Evolutionary conservation across 2,888 invertebrate genomes (phyloP), one percentile per base, ranked within the genome.

Genomic region (Chalcosyrphus nemorum): DNA sequence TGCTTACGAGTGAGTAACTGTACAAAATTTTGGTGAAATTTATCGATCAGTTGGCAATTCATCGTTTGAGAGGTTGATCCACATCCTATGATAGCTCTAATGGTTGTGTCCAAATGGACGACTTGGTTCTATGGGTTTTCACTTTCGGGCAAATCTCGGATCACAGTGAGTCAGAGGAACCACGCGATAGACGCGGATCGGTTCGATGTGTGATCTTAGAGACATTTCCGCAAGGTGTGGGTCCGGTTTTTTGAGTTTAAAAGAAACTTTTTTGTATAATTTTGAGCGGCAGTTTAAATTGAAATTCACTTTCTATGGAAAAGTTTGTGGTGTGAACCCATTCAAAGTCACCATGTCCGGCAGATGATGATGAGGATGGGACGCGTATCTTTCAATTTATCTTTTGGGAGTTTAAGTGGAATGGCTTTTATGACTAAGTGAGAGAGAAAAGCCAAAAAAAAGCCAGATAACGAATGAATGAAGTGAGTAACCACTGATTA

Each of bases 81-180:
- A n/a, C n/a, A 61, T 66, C 59, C 54, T 43, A 24, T 47, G 82
- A 77, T 81, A 76, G 17, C 43, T 11, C 63, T 81, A 81, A 81
- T 81, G 81, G 68, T 75, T 81, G 43, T 50, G 68, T 81, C 81
- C 75, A 81, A 81, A 81, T 70, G 70, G 68, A 75, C 65, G 65
- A 57, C 41, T 63, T 57, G 50, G 43, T 41, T 54, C 35, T 32
- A 35, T 47, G 29, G 32, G 24, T 54, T 65, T 74, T 75, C 56
- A 45, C 70, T 81, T 65, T 77, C 59, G 19, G 54, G 65, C 66
- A 15, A 63, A 24, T 65, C 17, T 45, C 17, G n/a, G 13, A 21
- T 13, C 45, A 29, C 11, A 56, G 56, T 72, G 77, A 72, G 61
- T 82, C 81, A 82, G 52, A 57, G 63, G 32, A 0, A n/a, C 15